phyloP scores from a whole-genome alignment of 2,113 vertebrate genomes.

The Hypocryptadius cinnamomeus region DNA sequence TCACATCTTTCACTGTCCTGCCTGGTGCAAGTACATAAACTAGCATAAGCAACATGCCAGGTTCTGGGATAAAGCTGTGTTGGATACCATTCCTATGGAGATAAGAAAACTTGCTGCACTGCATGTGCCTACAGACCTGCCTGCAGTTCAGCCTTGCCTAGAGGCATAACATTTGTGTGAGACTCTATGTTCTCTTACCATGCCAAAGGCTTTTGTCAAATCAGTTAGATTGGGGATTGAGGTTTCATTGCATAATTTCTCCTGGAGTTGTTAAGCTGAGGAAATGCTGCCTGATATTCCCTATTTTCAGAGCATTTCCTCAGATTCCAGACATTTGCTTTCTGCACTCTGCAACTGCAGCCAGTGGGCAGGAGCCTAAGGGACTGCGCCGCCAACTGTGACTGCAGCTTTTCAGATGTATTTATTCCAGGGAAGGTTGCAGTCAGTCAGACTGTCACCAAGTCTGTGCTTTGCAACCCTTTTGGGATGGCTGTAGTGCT shows the following conservation, averaged over 20 bases:
- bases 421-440: not conserved
- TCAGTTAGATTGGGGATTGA: not conserved
- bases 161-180: not conserved
- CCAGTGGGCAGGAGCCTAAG: not conserved
- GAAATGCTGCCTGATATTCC: not conserved
- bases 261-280: not conserved
- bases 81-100: accelerated
- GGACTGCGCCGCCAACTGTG: accelerated
- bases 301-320: not conserved
- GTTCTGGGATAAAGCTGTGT: not conserved
- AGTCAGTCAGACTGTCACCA: not conserved
- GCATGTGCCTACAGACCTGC: not conserved
- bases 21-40: not conserved
- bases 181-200: not conserved
- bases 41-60: not conserved
- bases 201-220: not conserved
- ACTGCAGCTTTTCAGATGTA: not conserved
- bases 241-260: not conserved
- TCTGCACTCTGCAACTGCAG: not conserved
- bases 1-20: not conserved
- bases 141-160: not conserved
- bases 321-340: not conserved
- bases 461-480: not conserved
- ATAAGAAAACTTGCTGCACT: not conserved
- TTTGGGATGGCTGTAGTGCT: not conserved